Conservation (phyloP, 1,140 invertebrate species). For the Saxidomus purpurata region DNA sequence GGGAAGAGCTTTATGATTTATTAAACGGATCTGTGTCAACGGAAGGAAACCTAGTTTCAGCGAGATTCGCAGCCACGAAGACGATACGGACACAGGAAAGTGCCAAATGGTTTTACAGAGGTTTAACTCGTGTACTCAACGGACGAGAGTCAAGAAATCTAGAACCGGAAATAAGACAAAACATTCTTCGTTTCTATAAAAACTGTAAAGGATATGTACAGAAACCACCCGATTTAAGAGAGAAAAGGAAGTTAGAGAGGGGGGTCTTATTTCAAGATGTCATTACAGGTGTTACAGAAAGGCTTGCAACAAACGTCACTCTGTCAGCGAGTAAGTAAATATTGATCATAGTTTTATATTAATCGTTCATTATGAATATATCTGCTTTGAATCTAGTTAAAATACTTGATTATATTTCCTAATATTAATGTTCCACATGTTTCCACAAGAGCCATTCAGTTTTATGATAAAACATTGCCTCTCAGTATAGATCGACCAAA, state of each 20-base stretch:
- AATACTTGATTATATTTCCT: too few relatives aligned
- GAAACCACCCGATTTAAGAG: slow-evolving; percentile 89
- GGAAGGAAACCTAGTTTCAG: slow-evolving; percentile 67
- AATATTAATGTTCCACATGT: too few relatives aligned
- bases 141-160: slow-evolving; percentile 55
- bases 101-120: slow-evolving; percentile 75
- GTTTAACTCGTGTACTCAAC: slow-evolving; percentile 67
- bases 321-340: too few relatives aligned
- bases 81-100: slow-evolving; percentile 78
- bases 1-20: neutral
- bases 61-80: slow-evolving; percentile 75
- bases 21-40: neutral
- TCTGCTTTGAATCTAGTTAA: too few relatives aligned
- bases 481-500: too few relatives aligned
- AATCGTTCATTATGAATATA: too few relatives aligned
- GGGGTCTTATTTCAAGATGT: slow-evolving; percentile 81
- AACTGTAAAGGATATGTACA: slow-evolving; percentile 86
- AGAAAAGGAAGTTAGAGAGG: slow-evolving; percentile 89
- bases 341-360: too few relatives aligned
- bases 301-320: neutral
- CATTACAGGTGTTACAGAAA: neutral
- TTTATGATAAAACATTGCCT: too few relatives aligned
- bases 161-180: slow-evolving; percentile 74
- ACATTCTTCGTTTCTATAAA: slow-evolving; percentile 80
- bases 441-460: too few relatives aligned